These are phyloP conservation scores for Apotomis capreana DNA, from an alignment of 2,888 invertebrate species.

Conservation along the genomic window DNA sequence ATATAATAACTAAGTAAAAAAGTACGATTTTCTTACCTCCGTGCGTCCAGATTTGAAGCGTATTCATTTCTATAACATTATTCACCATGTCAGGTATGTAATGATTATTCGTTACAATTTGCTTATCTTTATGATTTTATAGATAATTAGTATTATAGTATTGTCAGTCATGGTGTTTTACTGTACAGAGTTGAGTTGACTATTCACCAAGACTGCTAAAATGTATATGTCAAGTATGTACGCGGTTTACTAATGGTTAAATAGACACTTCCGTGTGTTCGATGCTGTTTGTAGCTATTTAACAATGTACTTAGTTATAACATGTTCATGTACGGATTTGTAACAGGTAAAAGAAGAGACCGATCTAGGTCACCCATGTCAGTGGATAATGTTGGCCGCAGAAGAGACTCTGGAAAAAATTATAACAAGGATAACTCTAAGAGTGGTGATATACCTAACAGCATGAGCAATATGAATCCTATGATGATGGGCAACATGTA, in stretches of 20 bases:
- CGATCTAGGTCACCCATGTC: slow-evolving; percentile 70
- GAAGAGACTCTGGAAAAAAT: slow-evolving; percentile 58
- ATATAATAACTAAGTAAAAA: too few relatives aligned
- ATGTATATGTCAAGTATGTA: too few relatives aligned
- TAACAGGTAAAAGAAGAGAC: slow-evolving; percentile 53
- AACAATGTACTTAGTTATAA: too few relatives aligned
- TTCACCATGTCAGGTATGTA: not conserved
- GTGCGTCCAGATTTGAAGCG: not conserved
- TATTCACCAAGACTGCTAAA: too few relatives aligned
- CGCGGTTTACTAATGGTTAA: too few relatives aligned
- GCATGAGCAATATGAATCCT: slow-evolving; percentile 69
- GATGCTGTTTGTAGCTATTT: too few relatives aligned
- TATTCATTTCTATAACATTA: not conserved
- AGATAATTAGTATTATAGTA: too few relatives aligned
- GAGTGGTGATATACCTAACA: slow-evolving; percentile 53
- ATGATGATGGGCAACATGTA: slow-evolving; percentile 77
- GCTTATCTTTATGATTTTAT: too few relatives aligned
- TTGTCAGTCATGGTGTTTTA: too few relatives aligned
- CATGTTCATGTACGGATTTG: not conserved
- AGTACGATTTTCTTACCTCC: too few relatives aligned
- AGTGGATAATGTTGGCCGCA: slow-evolving; percentile 57
- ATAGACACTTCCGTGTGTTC: too few relatives aligned
- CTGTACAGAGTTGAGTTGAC: too few relatives aligned
- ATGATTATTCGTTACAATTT: not conserved
- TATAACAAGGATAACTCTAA: slow-evolving; percentile 54